Base-by-base conservation (phyloP, 64 coral and sea anemone genomes). In the Hydrozoanthus tunicans region DNA sequence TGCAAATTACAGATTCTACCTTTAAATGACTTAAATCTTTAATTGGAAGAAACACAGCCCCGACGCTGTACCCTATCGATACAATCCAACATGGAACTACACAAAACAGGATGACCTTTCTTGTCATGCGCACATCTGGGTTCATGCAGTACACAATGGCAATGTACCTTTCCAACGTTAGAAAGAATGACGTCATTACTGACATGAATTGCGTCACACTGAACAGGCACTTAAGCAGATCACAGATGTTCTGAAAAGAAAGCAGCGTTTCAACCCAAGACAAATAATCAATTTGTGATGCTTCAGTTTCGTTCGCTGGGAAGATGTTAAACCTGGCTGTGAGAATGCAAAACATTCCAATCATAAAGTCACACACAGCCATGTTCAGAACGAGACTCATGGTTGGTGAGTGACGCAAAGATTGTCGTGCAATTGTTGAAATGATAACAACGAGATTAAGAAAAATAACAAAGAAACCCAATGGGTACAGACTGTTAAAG, bases 141-240 rank as follows among this genome's bases (percentile, higher is more conserved):
- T 85, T 67, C 81, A 85, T 85, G 56, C 81, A 85, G n/a, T 69
- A 85, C 51, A 69, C 81, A 54, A 85, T 85, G 9, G 64, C 81
- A 9, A 85, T 51, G 32, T 70, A 85, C n/a, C 62, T 85, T 7
- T 78, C 74, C n/a, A 77, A 51, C 9, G 71, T 89, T 20, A 89
- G 25, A 4, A 89, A 69, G 14, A 89, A 65, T 32, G 86, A 89
- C 5, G 86, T 75, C 72, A 76, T 78, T 2, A 89, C 71, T 27
- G 86, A 89, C 13, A 5, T 75, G 10, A 77, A 89, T 20, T 89
- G 71, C 23, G 86, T 55, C 20, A 59, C 24, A 9, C 71, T 77
- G 54, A 77, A 89, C 15, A 89, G 69, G 52, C 76, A 60, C 10
- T 23, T 75, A 20, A 89, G 69, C 14, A 62, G 59, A 53, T 74